phyloP scores from a whole-genome alignment of 1,140 invertebrate genomes.

The Drosophila jambulina region DNA sequence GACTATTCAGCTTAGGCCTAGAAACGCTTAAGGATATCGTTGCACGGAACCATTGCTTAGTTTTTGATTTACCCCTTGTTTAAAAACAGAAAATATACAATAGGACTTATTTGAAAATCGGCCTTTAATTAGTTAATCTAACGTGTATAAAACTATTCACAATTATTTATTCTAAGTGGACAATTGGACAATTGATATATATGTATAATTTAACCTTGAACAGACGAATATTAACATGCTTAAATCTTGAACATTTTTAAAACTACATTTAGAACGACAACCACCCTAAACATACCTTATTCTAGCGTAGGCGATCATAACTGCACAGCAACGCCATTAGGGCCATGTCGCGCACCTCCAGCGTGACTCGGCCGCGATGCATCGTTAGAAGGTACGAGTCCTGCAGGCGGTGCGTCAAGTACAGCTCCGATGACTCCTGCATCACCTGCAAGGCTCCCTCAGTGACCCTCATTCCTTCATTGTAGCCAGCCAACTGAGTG shows the following conservation, averaged over 20 bases:
- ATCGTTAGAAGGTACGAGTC: slow-evolving; percentile 8
- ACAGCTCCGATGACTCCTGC: slow-evolving; percentile 5
- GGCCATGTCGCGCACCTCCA: slow-evolving; percentile 17
- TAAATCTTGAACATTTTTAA: neutral
- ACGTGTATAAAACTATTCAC: neutral
- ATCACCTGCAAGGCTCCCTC: slow-evolving; percentile 5
- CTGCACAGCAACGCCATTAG: slow-evolving; percentile 4
- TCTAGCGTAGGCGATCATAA: neutral
- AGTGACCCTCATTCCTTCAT: neutral
- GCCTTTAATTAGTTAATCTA: neutral
- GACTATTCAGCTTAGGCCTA: slow-evolving; percentile 50
- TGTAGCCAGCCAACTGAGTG: neutral
- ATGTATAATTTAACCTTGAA: neutral
- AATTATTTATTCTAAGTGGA: neutral
- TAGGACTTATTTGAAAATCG: slow-evolving; percentile 31
- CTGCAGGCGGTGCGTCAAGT: slow-evolving; percentile 7
- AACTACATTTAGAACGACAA: neutral
- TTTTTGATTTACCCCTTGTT: slow-evolving; percentile 48
- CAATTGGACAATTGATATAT: neutral
- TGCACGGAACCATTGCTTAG: slow-evolving; percentile 36
- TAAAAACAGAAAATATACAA: slow-evolving; percentile 39
- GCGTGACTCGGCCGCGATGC: slow-evolving; percentile 7
- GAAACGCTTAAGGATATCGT: slow-evolving; percentile 19
- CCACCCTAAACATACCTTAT: neutral
- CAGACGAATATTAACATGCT: neutral